Conservation (phyloP, 1,140 invertebrate genomes). For the Ips typographus region DNA sequence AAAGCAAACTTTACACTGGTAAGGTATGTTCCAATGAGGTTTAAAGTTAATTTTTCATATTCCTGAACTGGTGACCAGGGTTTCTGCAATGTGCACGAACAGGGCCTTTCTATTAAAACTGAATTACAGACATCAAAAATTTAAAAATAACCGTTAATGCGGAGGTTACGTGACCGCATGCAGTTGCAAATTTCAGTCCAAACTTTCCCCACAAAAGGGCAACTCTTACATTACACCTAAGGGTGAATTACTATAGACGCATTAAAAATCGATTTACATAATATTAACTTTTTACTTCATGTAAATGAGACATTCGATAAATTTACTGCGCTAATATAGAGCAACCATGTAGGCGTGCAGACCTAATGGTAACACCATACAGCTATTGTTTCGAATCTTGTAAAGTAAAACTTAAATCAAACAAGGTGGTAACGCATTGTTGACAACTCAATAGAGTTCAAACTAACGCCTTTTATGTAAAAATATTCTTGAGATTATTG, state of each 20-base stretch:
- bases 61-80: too few relatives aligned
- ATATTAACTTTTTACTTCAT: neutral
- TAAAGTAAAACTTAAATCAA: conserved; percentile 13
- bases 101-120: neutral
- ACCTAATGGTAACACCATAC: neutral
- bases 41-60: conserved; percentile 2
- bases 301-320: neutral
- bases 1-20: neutral
- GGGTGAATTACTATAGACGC: neutral
- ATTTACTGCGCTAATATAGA: neutral
- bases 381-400: neutral
- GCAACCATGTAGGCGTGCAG: neutral
- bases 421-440: conserved; percentile 11
- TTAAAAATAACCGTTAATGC: conserved; percentile 1
- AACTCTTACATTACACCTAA: neutral
- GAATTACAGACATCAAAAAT: neutral
- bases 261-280: neutral
- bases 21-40: neutral
- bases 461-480: conserved; percentile 12
- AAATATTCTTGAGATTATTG: neutral
- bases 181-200: neutral
- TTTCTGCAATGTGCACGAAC: neutral
- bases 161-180: neutral
- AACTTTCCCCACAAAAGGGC: neutral
- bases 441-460: conserved; percentile 19